These are phyloP conservation scores for Cryptomyrus ogoouensis DNA, from an alignment of 2,113 vertebrate genomes.

Conservation along the genomic window DNA sequence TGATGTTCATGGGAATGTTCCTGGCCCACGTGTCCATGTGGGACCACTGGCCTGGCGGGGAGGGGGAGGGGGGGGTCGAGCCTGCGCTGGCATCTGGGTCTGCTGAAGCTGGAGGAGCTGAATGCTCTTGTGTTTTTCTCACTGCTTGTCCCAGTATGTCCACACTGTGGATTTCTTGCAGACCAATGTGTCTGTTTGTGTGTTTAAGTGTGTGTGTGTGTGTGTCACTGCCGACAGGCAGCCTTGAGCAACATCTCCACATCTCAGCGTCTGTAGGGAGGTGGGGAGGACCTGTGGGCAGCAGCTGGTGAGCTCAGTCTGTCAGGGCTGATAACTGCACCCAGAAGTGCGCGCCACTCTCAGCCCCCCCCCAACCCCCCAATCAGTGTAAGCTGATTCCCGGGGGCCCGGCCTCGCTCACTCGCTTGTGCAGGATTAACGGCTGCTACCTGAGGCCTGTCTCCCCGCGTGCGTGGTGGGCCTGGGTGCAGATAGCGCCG, in stretches of 20 bases:
- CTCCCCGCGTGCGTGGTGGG: too few relatives aligned
- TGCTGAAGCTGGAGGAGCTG: not conserved
- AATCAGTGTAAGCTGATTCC: not conserved
- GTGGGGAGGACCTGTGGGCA: not conserved
- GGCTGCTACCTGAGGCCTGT: not conserved
- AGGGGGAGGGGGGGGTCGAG: not conserved
- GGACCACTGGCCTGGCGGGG: not conserved
- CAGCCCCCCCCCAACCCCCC: not conserved
- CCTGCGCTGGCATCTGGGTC: not conserved
- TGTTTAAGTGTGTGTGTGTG: not conserved
- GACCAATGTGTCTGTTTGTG: not conserved
- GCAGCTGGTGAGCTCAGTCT: not conserved
- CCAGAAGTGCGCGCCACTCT: not conserved
- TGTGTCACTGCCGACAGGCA: not conserved
- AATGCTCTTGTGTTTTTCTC: not conserved
- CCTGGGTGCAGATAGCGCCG: not conserved
- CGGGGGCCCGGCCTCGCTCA: not conserved
- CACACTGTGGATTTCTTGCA: not conserved
- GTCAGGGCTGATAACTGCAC: slow-evolving; percentile 5
- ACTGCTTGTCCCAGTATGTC: not conserved
- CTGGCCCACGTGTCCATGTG: not conserved
- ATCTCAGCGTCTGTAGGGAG: not conserved
- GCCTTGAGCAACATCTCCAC: not conserved
- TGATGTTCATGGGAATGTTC: not conserved
- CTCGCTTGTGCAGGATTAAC: not conserved